Conservation (phyloP, 2,797 vertebrate genomes). For the Ptychadena robeensis region DNA sequence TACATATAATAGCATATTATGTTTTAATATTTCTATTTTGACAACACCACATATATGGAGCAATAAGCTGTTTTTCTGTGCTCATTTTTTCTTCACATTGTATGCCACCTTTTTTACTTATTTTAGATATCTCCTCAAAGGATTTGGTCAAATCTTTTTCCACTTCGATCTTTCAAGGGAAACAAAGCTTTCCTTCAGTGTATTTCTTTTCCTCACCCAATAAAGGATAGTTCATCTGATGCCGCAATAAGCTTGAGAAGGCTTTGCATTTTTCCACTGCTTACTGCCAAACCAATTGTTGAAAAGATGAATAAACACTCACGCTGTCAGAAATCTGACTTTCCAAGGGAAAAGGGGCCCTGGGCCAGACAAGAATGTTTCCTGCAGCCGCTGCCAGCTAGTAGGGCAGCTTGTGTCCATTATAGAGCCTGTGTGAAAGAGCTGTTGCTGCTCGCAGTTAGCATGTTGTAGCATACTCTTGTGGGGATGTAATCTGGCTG, state of each 20-base stretch:
- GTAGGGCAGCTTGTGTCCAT: slow-evolving; percentile 4
- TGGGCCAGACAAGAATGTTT: slow-evolving; percentile 42
- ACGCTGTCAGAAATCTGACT: slow-evolving; percentile 46
- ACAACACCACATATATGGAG: too few relatives aligned
- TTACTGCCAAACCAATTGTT: slow-evolving; percentile 28
- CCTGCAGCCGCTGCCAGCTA: slow-evolving; percentile 19
- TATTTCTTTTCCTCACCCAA: slow-evolving; percentile 52
- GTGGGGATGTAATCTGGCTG: slow-evolving; percentile 71
- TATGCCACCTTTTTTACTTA: slow-evolving; percentile 63
- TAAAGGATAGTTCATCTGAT: slow-evolving; percentile 64
- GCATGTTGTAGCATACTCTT: slow-evolving; percentile 26
- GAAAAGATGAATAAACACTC: slow-evolving; percentile 48
- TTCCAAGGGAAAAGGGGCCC: slow-evolving; percentile 45
- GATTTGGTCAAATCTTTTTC: slow-evolving; percentile 67
- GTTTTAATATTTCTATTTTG: too few relatives aligned
- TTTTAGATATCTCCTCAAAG: slow-evolving; percentile 65
- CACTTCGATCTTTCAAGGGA: slow-evolving; percentile 65
- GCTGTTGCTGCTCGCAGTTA: slow-evolving; percentile 61
- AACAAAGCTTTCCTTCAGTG: slow-evolving; percentile 64
- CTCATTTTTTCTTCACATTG: slow-evolving; percentile 53
- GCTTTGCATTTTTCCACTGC: slow-evolving; percentile 58
- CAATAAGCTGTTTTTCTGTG: neutral
- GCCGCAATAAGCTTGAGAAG: slow-evolving; percentile 60
- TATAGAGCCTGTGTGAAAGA: slow-evolving; percentile 15
- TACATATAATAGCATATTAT: too few relatives aligned